These are phyloP conservation scores for Batillaria attramentaria DNA, from an alignment of 1,140 invertebrate genomes.

Conservation along the genomic window DNA sequence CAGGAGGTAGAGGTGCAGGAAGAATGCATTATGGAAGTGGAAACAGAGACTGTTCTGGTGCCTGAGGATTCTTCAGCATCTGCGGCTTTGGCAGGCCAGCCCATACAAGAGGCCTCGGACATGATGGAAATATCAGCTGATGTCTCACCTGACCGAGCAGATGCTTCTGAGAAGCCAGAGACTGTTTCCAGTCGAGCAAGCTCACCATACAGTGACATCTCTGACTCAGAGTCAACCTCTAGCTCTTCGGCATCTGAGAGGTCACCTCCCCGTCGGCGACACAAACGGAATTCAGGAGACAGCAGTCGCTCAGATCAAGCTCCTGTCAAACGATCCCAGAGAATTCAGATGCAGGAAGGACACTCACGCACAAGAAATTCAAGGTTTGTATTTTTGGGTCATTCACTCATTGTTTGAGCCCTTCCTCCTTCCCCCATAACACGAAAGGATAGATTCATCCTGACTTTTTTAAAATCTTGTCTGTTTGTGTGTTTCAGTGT, in stretches of 20 bases:
- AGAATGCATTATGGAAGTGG: slow-evolving; percentile 25
- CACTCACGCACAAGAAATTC: background rate
- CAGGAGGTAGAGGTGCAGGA: slow-evolving; percentile 39
- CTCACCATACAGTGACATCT: slow-evolving; percentile 54
- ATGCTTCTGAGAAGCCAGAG: background rate
- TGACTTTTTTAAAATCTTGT: background rate
- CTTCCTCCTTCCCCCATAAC: background rate
- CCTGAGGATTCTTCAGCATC: slow-evolving; percentile 17
- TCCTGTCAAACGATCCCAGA: background rate
- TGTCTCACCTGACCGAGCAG: too few relatives aligned
- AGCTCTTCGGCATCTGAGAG: slow-evolving; percentile 22
- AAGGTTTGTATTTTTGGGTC: slow-evolving; percentile 8
- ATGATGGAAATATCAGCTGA: background rate
- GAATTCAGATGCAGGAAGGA: background rate
- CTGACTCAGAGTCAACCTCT: slow-evolving; percentile 32
- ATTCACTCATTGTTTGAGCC: background rate
- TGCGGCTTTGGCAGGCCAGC: background rate
- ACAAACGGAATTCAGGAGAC: slow-evolving; percentile 15
- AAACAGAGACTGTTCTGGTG: slow-evolving; percentile 23
- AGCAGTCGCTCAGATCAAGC: slow-evolving; percentile 25
- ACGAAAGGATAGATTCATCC: too few relatives aligned
- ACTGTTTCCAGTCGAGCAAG: slow-evolving; percentile 13
- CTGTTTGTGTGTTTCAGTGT: background rate
- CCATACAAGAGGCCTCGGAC: background rate
- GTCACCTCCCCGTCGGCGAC: background rate